Conservation (phyloP, 2,888 invertebrate species). For the Hofmannophila pseudospretella region DNA sequence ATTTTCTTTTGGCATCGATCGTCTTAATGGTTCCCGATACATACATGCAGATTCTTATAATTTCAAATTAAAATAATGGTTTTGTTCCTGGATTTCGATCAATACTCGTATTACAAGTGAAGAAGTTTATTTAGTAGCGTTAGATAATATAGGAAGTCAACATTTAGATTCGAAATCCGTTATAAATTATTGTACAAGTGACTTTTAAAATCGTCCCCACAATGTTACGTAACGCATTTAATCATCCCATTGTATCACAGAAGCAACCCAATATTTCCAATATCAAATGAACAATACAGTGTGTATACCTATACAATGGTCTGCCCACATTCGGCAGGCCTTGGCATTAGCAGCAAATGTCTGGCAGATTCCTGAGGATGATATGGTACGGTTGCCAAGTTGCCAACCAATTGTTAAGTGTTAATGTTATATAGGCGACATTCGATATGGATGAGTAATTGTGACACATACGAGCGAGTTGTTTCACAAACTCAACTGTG, state of each 20-base stretch:
- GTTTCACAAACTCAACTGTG: constrained; percentile 2
- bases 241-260: constrained; percentile 34
- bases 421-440: constrained; percentile 44
- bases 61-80: too few species aligned
- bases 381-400: constrained; percentile 36
- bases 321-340: constrained; percentile 59
- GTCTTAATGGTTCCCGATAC: too few species aligned
- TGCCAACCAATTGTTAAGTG: constrained; percentile 46
- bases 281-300: constrained; percentile 57
- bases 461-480: constrained; percentile 19
- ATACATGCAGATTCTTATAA: too few species aligned
- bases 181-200: not conserved
- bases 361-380: constrained; percentile 62
- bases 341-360: constrained; percentile 68
- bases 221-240: constrained; percentile 20
- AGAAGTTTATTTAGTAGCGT: too few species aligned
- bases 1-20: too few species aligned
- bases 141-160: too few species aligned
- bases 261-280: constrained; percentile 43
- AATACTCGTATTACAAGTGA: too few species aligned
- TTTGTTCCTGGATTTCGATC: too few species aligned
- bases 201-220: not conserved
- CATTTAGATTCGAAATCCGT: too few species aligned
- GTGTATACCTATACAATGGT: constrained; percentile 49
- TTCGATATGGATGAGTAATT: constrained; percentile 41